These are phyloP conservation scores for Ameiurus melas DNA, from an alignment of 2,113 vertebrate genomes.

Conservation along the genomic window DNA sequence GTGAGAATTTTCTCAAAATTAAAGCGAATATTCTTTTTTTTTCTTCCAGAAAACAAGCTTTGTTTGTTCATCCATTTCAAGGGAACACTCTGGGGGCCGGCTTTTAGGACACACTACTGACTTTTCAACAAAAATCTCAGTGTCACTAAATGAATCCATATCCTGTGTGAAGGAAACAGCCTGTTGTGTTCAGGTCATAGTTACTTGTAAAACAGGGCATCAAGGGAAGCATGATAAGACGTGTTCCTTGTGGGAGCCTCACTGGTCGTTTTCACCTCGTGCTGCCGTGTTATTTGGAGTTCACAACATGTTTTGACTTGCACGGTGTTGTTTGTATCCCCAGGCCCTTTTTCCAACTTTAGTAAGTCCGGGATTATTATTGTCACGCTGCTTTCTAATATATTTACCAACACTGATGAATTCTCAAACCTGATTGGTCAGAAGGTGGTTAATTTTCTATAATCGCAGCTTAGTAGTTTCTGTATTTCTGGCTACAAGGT, in stretches of 20 bases:
- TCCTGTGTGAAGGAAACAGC: not conserved
- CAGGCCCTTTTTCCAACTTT: conserved; percentile 30
- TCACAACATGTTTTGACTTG: conserved; percentile 44
- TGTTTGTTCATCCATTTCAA: conserved; percentile 21
- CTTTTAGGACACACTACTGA: conserved; percentile 9
- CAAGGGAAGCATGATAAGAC: conserved; percentile 25
- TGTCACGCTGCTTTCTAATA: not conserved
- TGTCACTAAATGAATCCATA: not conserved
- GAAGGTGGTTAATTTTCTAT: not conserved
- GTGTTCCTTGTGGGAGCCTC: conserved; percentile 42
- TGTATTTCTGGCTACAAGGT: not conserved
- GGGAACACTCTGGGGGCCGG: not conserved
- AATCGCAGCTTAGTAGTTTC: not conserved
- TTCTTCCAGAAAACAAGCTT: not conserved
- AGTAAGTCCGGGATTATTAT: not conserved
- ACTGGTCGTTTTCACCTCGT: conserved; percentile 41
- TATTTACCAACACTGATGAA: not conserved
- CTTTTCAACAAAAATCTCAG: not conserved
- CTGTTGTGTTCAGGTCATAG: not conserved
- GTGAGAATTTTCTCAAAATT: not conserved
- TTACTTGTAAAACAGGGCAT: conserved; percentile 20
- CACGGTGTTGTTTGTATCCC: conserved; percentile 35
- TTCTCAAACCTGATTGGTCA: not conserved
- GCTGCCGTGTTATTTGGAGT: conserved; percentile 39
- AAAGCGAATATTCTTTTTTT: not conserved